phyloP scores from a whole-genome alignment of 2,113 vertebrate species.

The Psettodes erumei region DNA sequence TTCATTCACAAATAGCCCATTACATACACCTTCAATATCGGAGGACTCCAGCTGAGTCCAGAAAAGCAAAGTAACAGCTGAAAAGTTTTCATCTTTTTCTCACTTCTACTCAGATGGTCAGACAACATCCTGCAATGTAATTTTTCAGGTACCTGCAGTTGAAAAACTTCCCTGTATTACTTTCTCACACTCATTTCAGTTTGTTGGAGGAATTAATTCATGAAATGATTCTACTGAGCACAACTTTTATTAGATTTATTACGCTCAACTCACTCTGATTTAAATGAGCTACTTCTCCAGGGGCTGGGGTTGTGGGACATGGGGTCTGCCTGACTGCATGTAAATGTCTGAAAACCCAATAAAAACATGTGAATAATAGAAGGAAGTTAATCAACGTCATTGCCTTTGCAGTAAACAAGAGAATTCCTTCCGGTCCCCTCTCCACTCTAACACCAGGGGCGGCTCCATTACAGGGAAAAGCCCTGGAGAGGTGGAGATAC shows the following conservation, averaged over 20 bases:
- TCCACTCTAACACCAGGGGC: conserved; percentile 4
- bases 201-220: background rate
- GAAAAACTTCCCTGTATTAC: background rate
- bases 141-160: background rate
- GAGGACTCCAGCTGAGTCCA: background rate
- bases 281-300: background rate
- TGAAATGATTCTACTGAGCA: background rate
- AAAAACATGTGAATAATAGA: background rate
- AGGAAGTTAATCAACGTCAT: background rate
- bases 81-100: too few species aligned
- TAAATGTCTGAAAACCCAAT: background rate
- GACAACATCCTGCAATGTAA: background rate
- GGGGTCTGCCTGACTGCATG: too few species aligned
- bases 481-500: conserved; percentile 42
- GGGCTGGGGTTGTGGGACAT: background rate
- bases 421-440: background rate
- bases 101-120: too few species aligned
- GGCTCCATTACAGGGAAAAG: conserved; percentile 45
- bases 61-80: background rate
- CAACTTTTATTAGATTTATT: background rate
- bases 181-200: background rate
- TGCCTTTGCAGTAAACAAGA: background rate
- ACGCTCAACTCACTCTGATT: too few species aligned
- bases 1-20: background rate
- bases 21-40: background rate